phyloP scores from a whole-genome alignment of 92 coral and sea anemone species.

The Phymanthus crucifer region DNA sequence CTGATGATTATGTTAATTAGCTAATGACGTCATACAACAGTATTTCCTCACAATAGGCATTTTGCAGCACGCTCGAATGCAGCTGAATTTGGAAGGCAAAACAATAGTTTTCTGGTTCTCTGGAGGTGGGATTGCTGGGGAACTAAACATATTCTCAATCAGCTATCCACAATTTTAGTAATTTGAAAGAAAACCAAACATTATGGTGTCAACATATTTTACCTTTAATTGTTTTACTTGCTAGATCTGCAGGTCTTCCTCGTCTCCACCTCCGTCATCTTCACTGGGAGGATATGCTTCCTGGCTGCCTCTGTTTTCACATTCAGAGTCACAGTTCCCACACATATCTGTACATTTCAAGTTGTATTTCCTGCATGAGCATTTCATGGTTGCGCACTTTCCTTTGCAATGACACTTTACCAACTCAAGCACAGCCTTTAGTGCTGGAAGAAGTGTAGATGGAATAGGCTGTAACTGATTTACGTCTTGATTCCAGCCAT shows the following conservation, averaged over 20 bases:
- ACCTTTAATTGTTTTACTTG: background rate
- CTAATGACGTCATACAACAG: background rate
- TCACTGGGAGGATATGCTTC: background rate
- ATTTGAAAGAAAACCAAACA: too few relatives aligned
- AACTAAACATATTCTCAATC: background rate
- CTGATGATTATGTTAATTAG: background rate
- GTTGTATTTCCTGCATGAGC: conserved; percentile 58
- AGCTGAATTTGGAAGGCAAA: too few relatives aligned
- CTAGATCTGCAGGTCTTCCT: background rate
- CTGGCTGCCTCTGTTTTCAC: background rate
- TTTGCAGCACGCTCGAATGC: background rate
- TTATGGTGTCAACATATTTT: background rate
- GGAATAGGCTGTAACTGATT: conserved; percentile 47
- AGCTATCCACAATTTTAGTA: background rate
- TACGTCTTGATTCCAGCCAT: conserved; percentile 47
- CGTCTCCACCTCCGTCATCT: background rate
- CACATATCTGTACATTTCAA: conserved; percentile 60
- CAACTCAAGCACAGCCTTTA: conserved; percentile 58
- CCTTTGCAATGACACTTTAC: conserved; percentile 55
- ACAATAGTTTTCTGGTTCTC: too few relatives aligned
- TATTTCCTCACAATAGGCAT: background rate
- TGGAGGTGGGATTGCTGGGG: background rate
- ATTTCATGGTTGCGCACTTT: conserved; percentile 51
- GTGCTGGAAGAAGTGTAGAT: conserved; percentile 58
- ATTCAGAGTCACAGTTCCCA: conserved; percentile 22